phyloP scores from a whole-genome alignment of 1,140 invertebrate genomes.

The Brachionus manjavacas region DNA sequence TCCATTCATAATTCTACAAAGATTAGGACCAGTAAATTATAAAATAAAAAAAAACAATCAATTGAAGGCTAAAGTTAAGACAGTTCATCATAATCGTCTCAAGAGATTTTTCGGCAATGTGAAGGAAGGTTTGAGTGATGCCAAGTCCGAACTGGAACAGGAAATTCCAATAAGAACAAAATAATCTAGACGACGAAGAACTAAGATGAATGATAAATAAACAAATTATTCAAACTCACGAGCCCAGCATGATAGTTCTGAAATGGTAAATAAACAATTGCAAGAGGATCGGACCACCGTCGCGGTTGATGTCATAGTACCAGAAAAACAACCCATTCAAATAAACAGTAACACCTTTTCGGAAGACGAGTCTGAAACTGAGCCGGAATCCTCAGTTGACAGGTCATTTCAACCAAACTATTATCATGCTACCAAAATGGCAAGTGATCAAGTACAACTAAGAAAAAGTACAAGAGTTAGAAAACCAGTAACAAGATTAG shows the following conservation, averaged over 20 bases:
- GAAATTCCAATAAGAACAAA: neutral
- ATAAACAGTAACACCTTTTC: neutral
- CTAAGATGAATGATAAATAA: neutral
- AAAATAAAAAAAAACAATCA: neutral
- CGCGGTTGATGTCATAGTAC: neutral
- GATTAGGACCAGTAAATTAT: neutral
- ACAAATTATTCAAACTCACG: neutral
- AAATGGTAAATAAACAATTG: neutral
- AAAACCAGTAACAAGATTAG: neutral
- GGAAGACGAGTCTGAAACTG: neutral
- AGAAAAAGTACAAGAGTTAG: neutral
- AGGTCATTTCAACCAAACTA: neutral
- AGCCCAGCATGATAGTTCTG: neutral
- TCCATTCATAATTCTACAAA: neutral
- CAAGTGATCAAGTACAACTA: neutral
- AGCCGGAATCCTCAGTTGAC: neutral
- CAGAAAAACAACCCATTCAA: neutral
- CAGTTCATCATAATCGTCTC: neutral
- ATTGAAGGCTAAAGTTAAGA: neutral
- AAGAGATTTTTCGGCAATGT: neutral
- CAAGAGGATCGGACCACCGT: neutral
- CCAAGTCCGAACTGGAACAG: neutral
- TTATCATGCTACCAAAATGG: neutral
- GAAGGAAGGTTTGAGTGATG: neutral
- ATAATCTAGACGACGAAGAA: neutral